These are phyloP conservation scores for Gryllus bimaculatus DNA, from an alignment of 1,140 invertebrate genomes.

Conservation along the genomic window DNA sequence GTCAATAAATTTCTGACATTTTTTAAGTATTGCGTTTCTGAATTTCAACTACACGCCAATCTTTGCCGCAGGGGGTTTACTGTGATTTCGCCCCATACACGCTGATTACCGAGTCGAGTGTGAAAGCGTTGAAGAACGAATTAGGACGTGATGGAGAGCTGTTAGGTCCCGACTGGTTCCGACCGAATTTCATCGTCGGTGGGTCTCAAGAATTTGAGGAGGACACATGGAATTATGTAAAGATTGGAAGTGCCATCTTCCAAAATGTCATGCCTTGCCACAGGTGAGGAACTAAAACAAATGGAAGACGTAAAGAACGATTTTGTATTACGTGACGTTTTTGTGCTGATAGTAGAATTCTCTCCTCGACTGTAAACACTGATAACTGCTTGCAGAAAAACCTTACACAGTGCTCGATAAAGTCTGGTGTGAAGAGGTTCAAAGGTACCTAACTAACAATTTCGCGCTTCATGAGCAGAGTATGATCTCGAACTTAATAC, in stretches of 20 bases:
- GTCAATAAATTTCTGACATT: neutral
- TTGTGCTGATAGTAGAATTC: neutral
- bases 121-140: neutral
- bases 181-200: slow-evolving; percentile 38
- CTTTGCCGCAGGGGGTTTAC: neutral
- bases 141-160: slow-evolving; percentile 27
- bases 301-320: too few relatives aligned
- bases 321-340: neutral
- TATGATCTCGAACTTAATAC: too few relatives aligned
- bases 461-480: too few relatives aligned
- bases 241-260: slow-evolving; percentile 50
- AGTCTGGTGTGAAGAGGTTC: neutral
- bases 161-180: slow-evolving; percentile 34
- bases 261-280: slow-evolving; percentile 54
- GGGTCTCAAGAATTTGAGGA: slow-evolving; percentile 52
- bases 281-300: slow-evolving; percentile 30
- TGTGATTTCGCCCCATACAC: neutral
- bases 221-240: slow-evolving; percentile 59
- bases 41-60: too few relatives aligned
- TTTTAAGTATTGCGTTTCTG: too few relatives aligned
- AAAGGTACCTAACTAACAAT: too few relatives aligned
- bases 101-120: neutral
- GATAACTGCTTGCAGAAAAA: neutral
- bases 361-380: neutral
- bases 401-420: neutral